A percentile compares a stretch with the other conserved stretches of the same genome.
Evolutionary conservation across 2,888 invertebrate genomes (phyloP).

Genomic region (Hoplodrina blanda): DNA sequence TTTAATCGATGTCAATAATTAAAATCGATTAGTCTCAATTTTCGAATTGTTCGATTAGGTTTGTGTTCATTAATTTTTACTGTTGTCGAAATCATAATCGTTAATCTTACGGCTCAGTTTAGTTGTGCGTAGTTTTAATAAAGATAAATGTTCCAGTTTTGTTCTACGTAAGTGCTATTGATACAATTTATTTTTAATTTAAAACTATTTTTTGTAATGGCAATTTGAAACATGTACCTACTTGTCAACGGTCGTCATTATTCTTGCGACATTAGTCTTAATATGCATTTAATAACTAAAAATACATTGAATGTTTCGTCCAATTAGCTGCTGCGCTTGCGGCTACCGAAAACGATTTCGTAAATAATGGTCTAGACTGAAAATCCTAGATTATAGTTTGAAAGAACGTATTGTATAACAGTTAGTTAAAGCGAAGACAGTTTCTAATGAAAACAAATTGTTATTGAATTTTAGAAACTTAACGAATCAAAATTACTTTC

Average conservation of each 20-base stretch:
- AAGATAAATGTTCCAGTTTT: slow-evolving; percentile 24
- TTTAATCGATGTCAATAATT: slow-evolving; percentile 32
- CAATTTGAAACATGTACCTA: background rate
- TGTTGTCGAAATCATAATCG: slow-evolving; percentile 35
- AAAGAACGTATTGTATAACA: slow-evolving; percentile 51
- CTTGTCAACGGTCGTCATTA: slow-evolving; percentile 12
- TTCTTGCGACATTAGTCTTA: slow-evolving; percentile 18
- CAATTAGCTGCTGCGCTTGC: slow-evolving; percentile 50
- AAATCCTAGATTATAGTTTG: slow-evolving; percentile 53
- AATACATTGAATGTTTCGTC: slow-evolving; percentile 25
- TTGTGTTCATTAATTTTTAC: slow-evolving; percentile 32
- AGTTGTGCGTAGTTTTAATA: slow-evolving; percentile 25
- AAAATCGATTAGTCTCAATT: slow-evolving; percentile 29
- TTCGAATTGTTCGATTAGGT: slow-evolving; percentile 1
- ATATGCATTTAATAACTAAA: slow-evolving; percentile 32
- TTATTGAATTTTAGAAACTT: slow-evolving; percentile 23
- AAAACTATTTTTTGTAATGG: slow-evolving; percentile 1
- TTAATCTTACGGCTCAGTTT: slow-evolving; percentile 34
- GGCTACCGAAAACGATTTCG: slow-evolving; percentile 50
- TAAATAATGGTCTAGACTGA: slow-evolving; percentile 63
- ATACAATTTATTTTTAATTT: slow-evolving; percentile 8
- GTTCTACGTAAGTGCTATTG: background rate
- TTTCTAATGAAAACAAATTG: slow-evolving; percentile 19
- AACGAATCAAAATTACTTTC: slow-evolving; percentile 3
- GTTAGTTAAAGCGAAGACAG: slow-evolving; percentile 47